Conservation (phyloP, 2,113 vertebrate genomes). For the Thermophis baileyi region DNA sequence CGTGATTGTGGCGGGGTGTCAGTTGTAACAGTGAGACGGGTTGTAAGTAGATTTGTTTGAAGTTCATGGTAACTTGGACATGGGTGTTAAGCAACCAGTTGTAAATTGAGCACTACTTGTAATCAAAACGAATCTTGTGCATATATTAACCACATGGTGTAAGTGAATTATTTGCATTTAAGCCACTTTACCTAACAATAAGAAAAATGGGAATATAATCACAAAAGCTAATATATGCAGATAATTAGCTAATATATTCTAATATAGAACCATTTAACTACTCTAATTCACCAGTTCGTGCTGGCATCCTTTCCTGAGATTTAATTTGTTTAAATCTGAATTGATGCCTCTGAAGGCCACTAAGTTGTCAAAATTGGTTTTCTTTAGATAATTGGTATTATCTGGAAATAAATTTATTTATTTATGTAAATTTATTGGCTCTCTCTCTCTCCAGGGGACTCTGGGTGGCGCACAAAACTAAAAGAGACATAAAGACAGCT, state of each 20-base stretch:
- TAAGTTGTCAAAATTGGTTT: not conserved
- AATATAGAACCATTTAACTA: not conserved
- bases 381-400: not conserved
- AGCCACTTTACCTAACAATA: not conserved
- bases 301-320: not conserved
- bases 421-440: not conserved
- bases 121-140: not conserved
- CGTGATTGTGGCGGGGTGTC: too few species aligned
- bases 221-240: not conserved
- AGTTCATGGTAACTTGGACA: too few species aligned
- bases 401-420: not conserved
- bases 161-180: not conserved
- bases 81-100: too few species aligned
- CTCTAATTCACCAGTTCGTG: not conserved
- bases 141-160: not conserved
- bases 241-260: too few species aligned
- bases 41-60: too few species aligned
- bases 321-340: not conserved
- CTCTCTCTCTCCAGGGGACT: not conserved
- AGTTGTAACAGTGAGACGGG: too few species aligned
- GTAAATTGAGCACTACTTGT: too few species aligned
- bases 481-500: not conserved
- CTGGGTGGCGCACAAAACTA: not conserved
- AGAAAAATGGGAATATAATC: not conserved
- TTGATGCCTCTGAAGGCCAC: not conserved